Conservation (phyloP, 2,888 invertebrate species). For the Dasypogon diadema region DNA sequence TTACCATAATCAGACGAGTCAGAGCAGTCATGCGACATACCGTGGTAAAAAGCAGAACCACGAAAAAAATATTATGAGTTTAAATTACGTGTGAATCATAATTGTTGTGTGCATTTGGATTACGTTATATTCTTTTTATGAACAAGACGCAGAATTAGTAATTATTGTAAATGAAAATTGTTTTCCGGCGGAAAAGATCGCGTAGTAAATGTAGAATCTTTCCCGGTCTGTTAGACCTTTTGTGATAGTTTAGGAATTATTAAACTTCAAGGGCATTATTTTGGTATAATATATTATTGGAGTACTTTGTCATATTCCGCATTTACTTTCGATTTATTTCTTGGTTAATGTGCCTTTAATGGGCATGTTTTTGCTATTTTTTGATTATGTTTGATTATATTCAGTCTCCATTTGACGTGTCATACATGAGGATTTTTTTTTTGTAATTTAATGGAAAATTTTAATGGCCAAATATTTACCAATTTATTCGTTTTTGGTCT, state of each 20-base stretch:
- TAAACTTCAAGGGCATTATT: not conserved
- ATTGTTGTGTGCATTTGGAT: slow-evolving; percentile 34
- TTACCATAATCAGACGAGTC: not conserved
- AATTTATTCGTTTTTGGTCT: no score
- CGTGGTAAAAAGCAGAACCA: not conserved
- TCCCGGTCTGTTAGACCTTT: not conserved
- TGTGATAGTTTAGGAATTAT: not conserved
- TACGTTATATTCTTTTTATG: not conserved
- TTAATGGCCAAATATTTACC: no score
- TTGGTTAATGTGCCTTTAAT: no score
- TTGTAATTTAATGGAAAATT: no score
- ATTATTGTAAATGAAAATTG: slow-evolving; percentile 39
- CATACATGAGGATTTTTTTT: no score
- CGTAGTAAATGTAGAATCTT: not conserved
- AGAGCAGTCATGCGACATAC: not conserved
- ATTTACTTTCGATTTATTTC: no score
- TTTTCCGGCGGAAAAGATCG: slow-evolving; percentile 42
- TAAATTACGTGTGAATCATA: slow-evolving; percentile 44
- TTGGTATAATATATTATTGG: no score
- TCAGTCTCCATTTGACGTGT: no score
- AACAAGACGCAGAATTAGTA: not conserved
- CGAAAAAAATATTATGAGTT: not conserved
- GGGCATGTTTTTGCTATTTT: no score
- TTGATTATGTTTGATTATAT: no score
- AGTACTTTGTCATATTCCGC: no score